A percentile compares a stretch with the other conserved stretches of the same genome.
Evolutionary conservation across 2,888 invertebrate species (phyloP).

Genomic region (Odontomyia ornata): DNA sequence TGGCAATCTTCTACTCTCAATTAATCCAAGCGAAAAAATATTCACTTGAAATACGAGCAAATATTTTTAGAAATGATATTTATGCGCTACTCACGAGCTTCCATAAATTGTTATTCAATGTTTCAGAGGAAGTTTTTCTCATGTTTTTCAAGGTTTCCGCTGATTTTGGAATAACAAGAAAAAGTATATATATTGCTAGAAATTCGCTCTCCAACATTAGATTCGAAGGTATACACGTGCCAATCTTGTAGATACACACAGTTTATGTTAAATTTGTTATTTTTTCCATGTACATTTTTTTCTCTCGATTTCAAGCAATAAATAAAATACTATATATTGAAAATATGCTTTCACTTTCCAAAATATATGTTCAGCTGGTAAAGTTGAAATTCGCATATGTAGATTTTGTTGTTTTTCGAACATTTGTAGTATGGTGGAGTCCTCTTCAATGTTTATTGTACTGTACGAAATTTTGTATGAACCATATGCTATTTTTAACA

Average conservation of each 20-base stretch:
- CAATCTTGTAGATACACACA: too few relatives aligned
- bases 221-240: too few relatives aligned
- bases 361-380: neutral
- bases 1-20: too few relatives aligned
- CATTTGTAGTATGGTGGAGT: too few relatives aligned
- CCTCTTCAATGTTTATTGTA: too few relatives aligned
- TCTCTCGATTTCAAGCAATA: neutral
- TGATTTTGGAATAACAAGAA: neutral
- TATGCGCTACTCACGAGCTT: neutral
- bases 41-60: neutral
- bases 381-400: neutral
- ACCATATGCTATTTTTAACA: slow-evolving; percentile 18
- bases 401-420: too few relatives aligned
- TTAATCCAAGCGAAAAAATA: neutral
- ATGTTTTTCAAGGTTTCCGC: slow-evolving; percentile 14
- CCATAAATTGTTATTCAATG: slow-evolving; percentile 11
- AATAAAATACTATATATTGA: neutral
- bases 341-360: neutral
- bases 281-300: neutral
- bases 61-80: neutral
- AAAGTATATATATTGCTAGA: too few relatives aligned
- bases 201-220: too few relatives aligned
- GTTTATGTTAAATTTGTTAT: too few relatives aligned
- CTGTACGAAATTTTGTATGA: neutral
- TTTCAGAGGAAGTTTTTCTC: slow-evolving; percentile 19